A percentile compares a stretch with the other conserved stretches of the same genome.
These are phyloP conservation scores for Tachyglossus aculeatus DNA, from an alignment of 2,797 vertebrate genomes.

Conservation along the genomic window DNA sequence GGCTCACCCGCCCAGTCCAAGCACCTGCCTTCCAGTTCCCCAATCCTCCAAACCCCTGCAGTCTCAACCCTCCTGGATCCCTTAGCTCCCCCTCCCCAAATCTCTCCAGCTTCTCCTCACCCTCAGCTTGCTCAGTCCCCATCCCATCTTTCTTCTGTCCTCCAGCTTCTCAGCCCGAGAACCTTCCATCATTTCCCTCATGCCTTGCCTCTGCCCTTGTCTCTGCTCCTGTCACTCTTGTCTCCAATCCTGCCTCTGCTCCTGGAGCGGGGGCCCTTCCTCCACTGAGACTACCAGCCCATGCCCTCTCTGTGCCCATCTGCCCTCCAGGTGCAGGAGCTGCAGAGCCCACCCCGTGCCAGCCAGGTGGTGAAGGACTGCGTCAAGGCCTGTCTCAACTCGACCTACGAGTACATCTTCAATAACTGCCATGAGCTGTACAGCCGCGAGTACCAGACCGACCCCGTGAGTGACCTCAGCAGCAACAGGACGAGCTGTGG, in stretches of 20 bases:
- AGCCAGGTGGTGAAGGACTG: conserved; percentile 97
- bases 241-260: neutral
- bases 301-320: fast-evolving
- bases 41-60: too few species aligned
- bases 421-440: conserved; percentile 97
- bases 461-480: conserved; percentile 17
- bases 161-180: neutral
- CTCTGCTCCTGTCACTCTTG: neutral
- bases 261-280: neutral
- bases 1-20: too few species aligned
- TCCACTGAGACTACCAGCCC: fast-evolving
- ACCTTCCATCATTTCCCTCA: neutral
- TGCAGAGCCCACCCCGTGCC: conserved; percentile 95
- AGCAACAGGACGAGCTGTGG: neutral
- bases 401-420: conserved; percentile 98
- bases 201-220: neutral
- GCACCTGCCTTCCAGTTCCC: too few species aligned
- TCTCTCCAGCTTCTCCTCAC: too few species aligned
- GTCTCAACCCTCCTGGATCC: too few species aligned
- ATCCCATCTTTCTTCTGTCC: neutral
- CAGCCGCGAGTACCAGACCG: conserved; percentile 92
- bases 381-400: conserved; percentile 97
- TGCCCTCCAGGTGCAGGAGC: conserved; percentile 18
- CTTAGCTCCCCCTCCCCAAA: too few species aligned
- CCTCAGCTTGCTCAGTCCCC: too few species aligned